Evolutionary conservation across 2,888 invertebrate species (phyloP).

Genomic region (Callimorpha dominula): DNA sequence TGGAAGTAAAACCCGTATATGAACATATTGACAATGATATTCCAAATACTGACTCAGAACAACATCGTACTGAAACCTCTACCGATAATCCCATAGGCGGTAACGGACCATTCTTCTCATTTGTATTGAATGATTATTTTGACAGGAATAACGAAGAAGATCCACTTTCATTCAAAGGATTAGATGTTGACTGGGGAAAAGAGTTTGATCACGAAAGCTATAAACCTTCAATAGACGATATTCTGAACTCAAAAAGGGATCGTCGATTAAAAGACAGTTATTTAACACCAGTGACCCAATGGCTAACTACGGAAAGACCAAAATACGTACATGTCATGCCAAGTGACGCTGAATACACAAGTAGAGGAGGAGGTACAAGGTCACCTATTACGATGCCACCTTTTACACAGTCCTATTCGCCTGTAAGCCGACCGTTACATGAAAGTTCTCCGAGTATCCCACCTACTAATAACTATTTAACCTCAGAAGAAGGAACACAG

Average conservation of each 20-base stretch:
- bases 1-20: conserved; percentile 70
- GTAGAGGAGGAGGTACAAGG: conserved; percentile 3
- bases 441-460: not conserved
- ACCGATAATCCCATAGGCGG: conserved; percentile 69
- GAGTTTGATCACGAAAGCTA: conserved; percentile 61
- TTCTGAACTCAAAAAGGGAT: conserved; percentile 40
- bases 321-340: not conserved
- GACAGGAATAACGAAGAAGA: conserved; percentile 69
- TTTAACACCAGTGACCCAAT: conserved; percentile 17
- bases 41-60: conserved; percentile 37
- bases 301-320: conserved; percentile 10
- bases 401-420: not conserved
- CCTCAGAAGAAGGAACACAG: conserved; percentile 37
- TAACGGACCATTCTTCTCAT: conserved; percentile 74
- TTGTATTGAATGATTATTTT: conserved; percentile 72
- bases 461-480: not conserved
- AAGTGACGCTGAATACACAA: not conserved
- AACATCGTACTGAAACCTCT: conserved; percentile 36
- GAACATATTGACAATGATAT: conserved; percentile 66
- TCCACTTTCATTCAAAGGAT: conserved; percentile 66
- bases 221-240: conserved; percentile 42
- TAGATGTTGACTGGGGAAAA: conserved; percentile 67
- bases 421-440: not conserved
- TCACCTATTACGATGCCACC: not conserved
- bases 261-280: conserved; percentile 49